Base-by-base conservation (phyloP, 2,797 vertebrate species). In the Oreochromis grahami region DNA sequence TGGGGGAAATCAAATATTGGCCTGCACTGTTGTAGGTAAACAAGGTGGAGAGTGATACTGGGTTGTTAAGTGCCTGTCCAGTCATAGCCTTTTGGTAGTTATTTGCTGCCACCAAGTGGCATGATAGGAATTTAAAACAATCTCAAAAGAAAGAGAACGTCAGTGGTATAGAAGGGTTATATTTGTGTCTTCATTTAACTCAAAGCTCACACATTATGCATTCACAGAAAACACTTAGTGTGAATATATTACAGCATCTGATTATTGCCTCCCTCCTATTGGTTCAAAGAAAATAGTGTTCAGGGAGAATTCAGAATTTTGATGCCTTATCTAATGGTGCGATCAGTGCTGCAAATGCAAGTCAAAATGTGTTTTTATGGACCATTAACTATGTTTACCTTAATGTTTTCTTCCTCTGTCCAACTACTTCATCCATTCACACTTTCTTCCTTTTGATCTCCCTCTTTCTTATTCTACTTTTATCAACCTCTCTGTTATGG, bases 91-190 rank as follows among this genome's bases (percentile, higher is more conserved):
- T 90, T 84, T 68, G 51, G 41, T 82, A 81, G 94, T 74, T 77
- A 70, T 91, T 77, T 96, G 92, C 94, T 95, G 94, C 95, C 95
- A 88, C 90, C 95, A 85, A 88, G 94, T 95, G 95, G 93, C 14
- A 5, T 29, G n/a, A 84, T 13, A 43, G 70, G 51, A 50, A 83
- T 43, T 29, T 5, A 1, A 21, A 15, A 38, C 34, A 19, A 60
- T 19, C 17, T 51, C 17, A 13, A 10, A 34, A 63, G 53, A 8
- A 84, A 80, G 26, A 2, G 63, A 12, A 77, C 29, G 56, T 24
- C 5, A 56, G 48, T 38, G 19, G 1, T 60, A 52, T 26, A 78
- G n/a, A 50, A 74, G 32, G 45, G 26, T 29, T 50, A 50, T 74
- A 82, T n/a, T 26, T 32, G 26, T 88, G 83, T 68, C 52, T 86